phyloP scores from a whole-genome alignment of 2,888 invertebrate genomes.

The Sipha maydis region DNA sequence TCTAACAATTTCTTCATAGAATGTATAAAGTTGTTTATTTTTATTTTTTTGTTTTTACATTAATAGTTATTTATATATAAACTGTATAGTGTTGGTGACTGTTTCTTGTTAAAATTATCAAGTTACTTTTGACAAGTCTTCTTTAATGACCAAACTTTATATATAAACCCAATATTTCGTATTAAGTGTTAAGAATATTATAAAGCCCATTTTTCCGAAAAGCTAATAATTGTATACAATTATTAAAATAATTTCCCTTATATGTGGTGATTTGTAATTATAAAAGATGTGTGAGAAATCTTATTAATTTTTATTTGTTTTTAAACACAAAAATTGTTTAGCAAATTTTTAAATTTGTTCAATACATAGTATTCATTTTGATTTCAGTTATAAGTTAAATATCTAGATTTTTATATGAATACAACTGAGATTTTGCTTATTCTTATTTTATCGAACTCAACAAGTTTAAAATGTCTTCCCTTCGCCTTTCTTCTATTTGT shows the following conservation, averaged over 20 bases:
- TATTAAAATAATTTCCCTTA: neutral
- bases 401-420: too few species aligned
- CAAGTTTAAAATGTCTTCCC: too few species aligned
- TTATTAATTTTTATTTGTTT: neutral
- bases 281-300: neutral
- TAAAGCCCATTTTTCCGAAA: neutral
- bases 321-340: too few species aligned
- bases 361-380: too few species aligned
- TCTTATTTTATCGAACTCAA: too few species aligned
- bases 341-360: too few species aligned
- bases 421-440: too few species aligned
- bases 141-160: neutral
- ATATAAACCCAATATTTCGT: neutral
- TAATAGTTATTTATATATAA: neutral
- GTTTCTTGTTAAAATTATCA: neutral
- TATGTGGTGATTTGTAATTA: neutral
- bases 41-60: slow-evolving; percentile 5
- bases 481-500: too few species aligned
- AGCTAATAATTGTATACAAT: too few species aligned
- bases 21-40: neutral
- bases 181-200: neutral
- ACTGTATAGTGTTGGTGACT: neutral
- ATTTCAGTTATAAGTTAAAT: too few species aligned
- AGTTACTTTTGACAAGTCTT: neutral
- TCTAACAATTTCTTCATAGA: neutral